Percentiles rank a stretch among this genome's conserved stretches.
Conservation (phyloP, 1,140 invertebrate genomes). For the Cyclina sinensis region DNA sequence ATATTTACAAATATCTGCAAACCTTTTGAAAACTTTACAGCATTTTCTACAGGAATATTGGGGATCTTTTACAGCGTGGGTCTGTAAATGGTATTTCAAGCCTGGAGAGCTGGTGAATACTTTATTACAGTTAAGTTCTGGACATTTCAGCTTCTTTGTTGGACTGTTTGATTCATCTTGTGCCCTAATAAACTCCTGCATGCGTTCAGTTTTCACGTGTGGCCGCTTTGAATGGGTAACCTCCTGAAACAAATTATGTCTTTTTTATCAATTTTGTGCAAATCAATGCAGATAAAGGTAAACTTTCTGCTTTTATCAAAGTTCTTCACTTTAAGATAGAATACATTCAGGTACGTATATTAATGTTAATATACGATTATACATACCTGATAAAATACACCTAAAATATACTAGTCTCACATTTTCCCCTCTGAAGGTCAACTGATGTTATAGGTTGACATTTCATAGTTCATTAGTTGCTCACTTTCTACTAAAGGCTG, state of each 20-base stretch:
- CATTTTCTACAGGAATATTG: slow-evolving; percentile 78
- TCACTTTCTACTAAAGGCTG: too few relatives aligned
- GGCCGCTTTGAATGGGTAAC: slow-evolving; percentile 73
- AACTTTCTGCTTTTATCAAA: neutral
- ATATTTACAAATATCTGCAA: too few relatives aligned
- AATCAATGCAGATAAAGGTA: neutral
- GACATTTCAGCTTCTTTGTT: slow-evolving; percentile 77
- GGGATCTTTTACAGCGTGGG: slow-evolving; percentile 71
- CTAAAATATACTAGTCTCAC: neutral
- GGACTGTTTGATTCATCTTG: slow-evolving; percentile 71
- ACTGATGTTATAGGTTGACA: too few relatives aligned
- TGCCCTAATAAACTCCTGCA: slow-evolving; percentile 79
- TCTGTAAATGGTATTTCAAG: slow-evolving; percentile 80
- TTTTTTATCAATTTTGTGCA: too few relatives aligned
- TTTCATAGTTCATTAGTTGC: too few relatives aligned
- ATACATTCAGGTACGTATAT: neutral
- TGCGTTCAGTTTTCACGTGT: slow-evolving; percentile 79
- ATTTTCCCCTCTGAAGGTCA: neutral
- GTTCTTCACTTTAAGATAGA: neutral
- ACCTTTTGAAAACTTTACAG: slow-evolving; percentile 83
- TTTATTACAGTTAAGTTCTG: slow-evolving; percentile 78
- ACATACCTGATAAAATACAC: neutral
- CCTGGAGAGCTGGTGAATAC: slow-evolving; percentile 81
- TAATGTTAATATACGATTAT: neutral
- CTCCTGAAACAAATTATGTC: slow-evolving; percentile 61